Percentiles rank a stretch among this genome's conserved stretches.
Conservation (phyloP, 2,113 vertebrate genomes). For the Platysteira castanea region DNA sequence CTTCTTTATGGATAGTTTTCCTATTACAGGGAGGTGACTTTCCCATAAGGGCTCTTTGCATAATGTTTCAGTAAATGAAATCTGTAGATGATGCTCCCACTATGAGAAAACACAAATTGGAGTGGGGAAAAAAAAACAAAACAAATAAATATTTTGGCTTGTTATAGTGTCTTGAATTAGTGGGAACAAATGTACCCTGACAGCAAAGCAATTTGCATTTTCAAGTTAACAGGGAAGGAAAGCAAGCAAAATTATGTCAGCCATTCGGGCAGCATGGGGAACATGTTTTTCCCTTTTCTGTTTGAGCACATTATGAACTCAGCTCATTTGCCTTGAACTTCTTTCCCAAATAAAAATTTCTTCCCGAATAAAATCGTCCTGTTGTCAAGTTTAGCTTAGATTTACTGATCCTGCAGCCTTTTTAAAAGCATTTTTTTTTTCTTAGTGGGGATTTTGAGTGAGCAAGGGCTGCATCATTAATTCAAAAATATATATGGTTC, state of each 20-base stretch:
- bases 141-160: slow-evolving; percentile 50
- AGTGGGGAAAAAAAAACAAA: neutral
- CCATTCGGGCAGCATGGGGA: neutral
- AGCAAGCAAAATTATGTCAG: slow-evolving; percentile 38
- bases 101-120: slow-evolving; percentile 33
- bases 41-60: slow-evolving; percentile 21
- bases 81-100: neutral
- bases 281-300: neutral
- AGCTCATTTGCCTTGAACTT: slow-evolving; percentile 9
- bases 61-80: slow-evolving; percentile 33
- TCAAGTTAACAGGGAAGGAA: slow-evolving; percentile 24
- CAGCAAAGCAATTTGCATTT: slow-evolving; percentile 33
- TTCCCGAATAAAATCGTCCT: neutral
- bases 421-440: neutral
- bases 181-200: slow-evolving; percentile 33
- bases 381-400: neutral
- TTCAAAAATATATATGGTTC: neutral
- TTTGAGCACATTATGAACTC: neutral
- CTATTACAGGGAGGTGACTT: slow-evolving; percentile 16
- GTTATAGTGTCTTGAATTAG: slow-evolving; percentile 24
- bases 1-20: neutral
- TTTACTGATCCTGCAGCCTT: slow-evolving; percentile 5
- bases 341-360: neutral
- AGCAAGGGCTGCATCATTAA: neutral
- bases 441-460: neutral